Conservation (phyloP, 2,797 vertebrate genomes). For the Hemibagrus guttatus region DNA sequence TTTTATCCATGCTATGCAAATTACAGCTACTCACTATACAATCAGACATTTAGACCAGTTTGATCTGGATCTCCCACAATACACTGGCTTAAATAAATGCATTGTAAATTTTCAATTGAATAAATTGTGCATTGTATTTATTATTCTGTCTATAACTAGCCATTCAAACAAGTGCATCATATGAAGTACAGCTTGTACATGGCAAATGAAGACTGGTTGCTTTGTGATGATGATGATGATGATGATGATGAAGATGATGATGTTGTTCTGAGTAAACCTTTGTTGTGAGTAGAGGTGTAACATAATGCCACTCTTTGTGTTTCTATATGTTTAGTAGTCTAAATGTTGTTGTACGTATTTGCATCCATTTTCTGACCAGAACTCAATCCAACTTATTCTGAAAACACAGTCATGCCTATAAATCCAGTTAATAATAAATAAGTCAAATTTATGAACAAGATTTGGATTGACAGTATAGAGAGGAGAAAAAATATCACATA, state of each 20-base stretch:
- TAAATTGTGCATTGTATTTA: background rate
- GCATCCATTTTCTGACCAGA: background rate
- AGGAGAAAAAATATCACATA: too few relatives aligned
- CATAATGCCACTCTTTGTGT: background rate
- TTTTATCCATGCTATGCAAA: background rate
- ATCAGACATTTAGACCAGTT: slow-evolving; percentile 3
- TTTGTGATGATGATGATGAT: background rate
- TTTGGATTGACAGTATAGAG: background rate
- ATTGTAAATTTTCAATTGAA: background rate
- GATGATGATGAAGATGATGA: too few relatives aligned
- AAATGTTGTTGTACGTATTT: background rate
- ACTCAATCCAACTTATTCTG: background rate
- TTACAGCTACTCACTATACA: background rate
- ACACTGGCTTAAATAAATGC: background rate
- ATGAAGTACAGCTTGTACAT: background rate
- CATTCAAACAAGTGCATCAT: background rate
- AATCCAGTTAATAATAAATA: background rate
- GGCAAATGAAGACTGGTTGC: background rate
- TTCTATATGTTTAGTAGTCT: background rate
- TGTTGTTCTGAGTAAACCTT: too few relatives aligned
- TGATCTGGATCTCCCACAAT: slow-evolving; percentile 3
- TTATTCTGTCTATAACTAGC: background rate
- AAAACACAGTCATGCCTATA: background rate
- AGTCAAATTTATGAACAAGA: background rate
- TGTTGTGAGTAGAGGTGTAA: background rate